Evolutionary conservation across 2,888 invertebrate genomes (phyloP).

Genomic region (Acronicta aceris): DNA sequence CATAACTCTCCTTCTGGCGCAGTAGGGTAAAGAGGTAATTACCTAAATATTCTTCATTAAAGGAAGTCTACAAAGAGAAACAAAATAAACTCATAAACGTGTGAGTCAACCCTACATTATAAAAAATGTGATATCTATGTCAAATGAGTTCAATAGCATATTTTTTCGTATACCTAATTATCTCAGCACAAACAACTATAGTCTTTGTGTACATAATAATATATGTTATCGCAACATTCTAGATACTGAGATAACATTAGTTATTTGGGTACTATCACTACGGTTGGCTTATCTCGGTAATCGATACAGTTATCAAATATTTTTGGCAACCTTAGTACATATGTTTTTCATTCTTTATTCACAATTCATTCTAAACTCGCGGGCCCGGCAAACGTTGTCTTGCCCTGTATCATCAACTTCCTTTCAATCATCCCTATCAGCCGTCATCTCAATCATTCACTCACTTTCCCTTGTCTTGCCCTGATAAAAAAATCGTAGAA

Average conservation of each 20-base stretch:
- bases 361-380: too few relatives aligned
- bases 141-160: slow-evolving; percentile 33
- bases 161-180: slow-evolving; percentile 38
- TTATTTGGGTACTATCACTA: slow-evolving; percentile 61
- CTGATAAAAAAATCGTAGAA: too few relatives aligned
- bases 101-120: background rate
- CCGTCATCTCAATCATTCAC: too few relatives aligned
- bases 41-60: too few relatives aligned
- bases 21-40: too few relatives aligned
- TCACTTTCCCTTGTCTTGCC: too few relatives aligned
- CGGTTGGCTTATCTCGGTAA: slow-evolving; percentile 54
- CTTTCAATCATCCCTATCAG: too few relatives aligned
- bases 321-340: slow-evolving; percentile 5
- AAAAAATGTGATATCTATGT: slow-evolving; percentile 5
- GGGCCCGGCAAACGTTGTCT: too few relatives aligned
- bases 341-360: background rate
- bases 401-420: too few relatives aligned
- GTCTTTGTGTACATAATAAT: slow-evolving; percentile 47
- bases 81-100: background rate
- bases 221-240: slow-evolving; percentile 57
- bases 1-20: too few relatives aligned
- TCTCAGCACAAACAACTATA: slow-evolving; percentile 54
- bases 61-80: background rate
- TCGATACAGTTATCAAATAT: slow-evolving; percentile 61
- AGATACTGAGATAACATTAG: slow-evolving; percentile 59